A percentile compares a stretch with the other conserved stretches of the same genome.
Conservation (phyloP, 1,140 invertebrate species). For the Kradibia gibbosae region DNA sequence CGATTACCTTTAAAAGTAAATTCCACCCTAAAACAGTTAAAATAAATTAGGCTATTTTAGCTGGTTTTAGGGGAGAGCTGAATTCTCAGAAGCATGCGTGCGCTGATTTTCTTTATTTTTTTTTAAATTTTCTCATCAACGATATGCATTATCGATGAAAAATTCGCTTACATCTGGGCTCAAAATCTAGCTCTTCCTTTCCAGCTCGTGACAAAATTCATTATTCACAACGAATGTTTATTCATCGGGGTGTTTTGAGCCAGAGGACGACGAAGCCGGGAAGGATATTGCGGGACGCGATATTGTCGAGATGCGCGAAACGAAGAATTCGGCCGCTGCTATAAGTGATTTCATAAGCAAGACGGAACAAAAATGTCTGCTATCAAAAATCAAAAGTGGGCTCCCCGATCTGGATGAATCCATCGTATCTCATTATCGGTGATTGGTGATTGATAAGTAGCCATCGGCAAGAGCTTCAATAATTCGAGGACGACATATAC, state of each 20-base stretch:
- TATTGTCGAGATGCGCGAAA: not conserved
- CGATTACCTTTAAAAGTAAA: not conserved
- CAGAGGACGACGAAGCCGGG: too few relatives aligned
- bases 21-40: not conserved
- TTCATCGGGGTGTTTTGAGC: too few relatives aligned
- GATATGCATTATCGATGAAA: not conserved
- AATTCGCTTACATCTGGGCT: not conserved
- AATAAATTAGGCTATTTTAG: too few relatives aligned
- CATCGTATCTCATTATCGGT: not conserved
- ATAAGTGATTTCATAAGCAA: too few relatives aligned
- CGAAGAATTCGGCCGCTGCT: not conserved
- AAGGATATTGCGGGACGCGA: not conserved
- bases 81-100: too few relatives aligned
- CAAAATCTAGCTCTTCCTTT: not conserved
- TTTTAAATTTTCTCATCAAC: not conserved
- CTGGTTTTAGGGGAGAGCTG: too few relatives aligned
- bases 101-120: too few relatives aligned
- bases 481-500: conserved; percentile 29
- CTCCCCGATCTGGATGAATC: not conserved
- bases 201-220: not conserved
- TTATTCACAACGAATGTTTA: not conserved
- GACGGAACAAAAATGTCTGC: too few relatives aligned
- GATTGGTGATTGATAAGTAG: conserved; percentile 4
- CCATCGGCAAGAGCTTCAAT: conserved; percentile 16
- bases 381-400: not conserved